Base-by-base conservation (phyloP, 1,140 invertebrate species). In the Alviniconcha marisindica region DNA sequence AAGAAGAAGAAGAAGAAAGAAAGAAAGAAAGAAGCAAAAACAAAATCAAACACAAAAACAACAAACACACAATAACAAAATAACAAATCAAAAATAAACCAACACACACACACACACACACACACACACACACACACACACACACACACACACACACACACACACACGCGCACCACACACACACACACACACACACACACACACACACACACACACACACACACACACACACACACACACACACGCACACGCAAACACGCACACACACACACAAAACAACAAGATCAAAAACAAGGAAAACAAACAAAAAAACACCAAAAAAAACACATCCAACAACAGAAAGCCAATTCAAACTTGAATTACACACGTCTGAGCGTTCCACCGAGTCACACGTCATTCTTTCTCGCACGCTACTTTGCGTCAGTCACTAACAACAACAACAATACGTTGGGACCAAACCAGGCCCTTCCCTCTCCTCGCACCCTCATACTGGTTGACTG, bases 81-180 rank as follows among this genome's bases (percentile, higher is more conserved):
- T 12, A 7, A 60, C 56, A 60, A 7, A 60, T 28, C 56, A 60
- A 7, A n/a, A 7, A 28, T 24, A 60, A 7, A 28, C 56, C 7
- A 7, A 60, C 56, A 60, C 56, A 28, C 56, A 60, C 56, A 60
- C 24, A n/a, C 56, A 28, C 63, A 69, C 63, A 69, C 63, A 69
- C 63, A 31, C 28, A 69, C 63, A 69, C 63, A 69, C 63, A 69
- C 63, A 33, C 63, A 69, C 31, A 60, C n/a, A 60, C 15, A 60
- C n/a, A 60, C 15, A 24, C n/a, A 5, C n/a, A 69, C 63, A 69
- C 63, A 33, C 28, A 69, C 63, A 69, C 63, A 69, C 63, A 69
- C 63, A 69, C 63, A 69, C 63, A 69, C 63, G 33, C 63, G 28
- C 63, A 69, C n/a, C 31, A 28, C 63, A 33, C 63, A 69, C 63